Conservation (phyloP, 2,888 invertebrate genomes). For the Aplocera efformata region DNA sequence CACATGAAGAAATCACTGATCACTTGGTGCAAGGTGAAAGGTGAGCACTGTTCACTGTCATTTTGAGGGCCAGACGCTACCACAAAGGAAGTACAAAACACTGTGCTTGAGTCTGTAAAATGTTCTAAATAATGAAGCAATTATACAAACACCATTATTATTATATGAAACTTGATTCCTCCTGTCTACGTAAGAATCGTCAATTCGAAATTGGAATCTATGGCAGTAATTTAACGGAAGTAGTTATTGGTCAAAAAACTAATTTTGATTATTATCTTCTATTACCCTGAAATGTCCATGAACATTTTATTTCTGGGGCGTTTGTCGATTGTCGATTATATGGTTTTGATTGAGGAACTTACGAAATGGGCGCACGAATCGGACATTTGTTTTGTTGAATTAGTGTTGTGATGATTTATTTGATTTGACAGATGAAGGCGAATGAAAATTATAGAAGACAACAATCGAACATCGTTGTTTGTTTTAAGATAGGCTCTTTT, state of each 20-base stretch:
- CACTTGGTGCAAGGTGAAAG: conserved; percentile 75
- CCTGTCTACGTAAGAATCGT: conserved; percentile 61
- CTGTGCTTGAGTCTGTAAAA: conserved; percentile 35
- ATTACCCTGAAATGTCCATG: conserved; percentile 17
- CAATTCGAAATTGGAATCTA: conserved; percentile 49
- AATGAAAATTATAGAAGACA: too few species aligned
- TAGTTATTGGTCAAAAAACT: conserved; percentile 5
- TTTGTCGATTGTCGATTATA: conserved; percentile 58
- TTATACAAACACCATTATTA: conserved; percentile 60
- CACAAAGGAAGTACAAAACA: conserved; percentile 31
- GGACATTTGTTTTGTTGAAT: conserved; percentile 80
- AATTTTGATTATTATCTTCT: conserved; percentile 18
- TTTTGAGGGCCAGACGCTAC: conserved; percentile 50
- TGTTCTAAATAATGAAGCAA: conserved; percentile 46
- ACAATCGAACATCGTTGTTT: too few species aligned
- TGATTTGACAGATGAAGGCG: too few species aligned
- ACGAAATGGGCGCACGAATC: conserved; percentile 79
- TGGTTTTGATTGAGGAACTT: conserved; percentile 71
- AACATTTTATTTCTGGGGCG: conserved; percentile 53
- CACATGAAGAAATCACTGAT: conserved; percentile 72
- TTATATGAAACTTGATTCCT: conserved; percentile 78
- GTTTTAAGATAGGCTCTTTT: too few species aligned
- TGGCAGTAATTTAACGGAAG: conserved; percentile 28
- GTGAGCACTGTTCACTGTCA: conserved; percentile 66
- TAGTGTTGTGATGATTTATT: conserved; percentile 24